Percentiles rank a stretch among this genome's conserved stretches.
Evolutionary conservation across 2,888 invertebrate genomes (phyloP).

Genomic region (Drosophila anceps): DNA sequence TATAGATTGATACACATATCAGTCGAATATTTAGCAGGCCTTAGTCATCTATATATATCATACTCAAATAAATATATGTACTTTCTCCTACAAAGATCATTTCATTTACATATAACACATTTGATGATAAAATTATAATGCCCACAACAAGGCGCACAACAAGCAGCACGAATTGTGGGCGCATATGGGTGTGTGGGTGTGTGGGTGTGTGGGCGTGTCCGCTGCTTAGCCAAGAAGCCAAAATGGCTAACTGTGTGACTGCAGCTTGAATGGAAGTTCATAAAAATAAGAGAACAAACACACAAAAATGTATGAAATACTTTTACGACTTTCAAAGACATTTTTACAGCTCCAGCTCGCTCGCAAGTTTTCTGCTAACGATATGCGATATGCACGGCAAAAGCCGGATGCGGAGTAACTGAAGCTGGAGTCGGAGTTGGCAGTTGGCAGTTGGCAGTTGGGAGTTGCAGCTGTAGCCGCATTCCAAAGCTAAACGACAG

Average conservation of each 20-base stretch:
- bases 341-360: slow-evolving; percentile 80
- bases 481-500: slow-evolving; percentile 41
- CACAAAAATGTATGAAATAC: slow-evolving; percentile 78
- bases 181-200: slow-evolving; percentile 22
- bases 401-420: slow-evolving; percentile 23
- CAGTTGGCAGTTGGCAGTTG: background rate
- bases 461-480: slow-evolving; percentile 31
- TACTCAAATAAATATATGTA: no score
- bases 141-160: slow-evolving; percentile 1
- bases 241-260: slow-evolving; percentile 12
- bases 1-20: no score
- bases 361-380: slow-evolving; percentile 74
- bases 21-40: no score
- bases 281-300: slow-evolving; percentile 57
- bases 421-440: slow-evolving; percentile 4
- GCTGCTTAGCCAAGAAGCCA: slow-evolving; percentile 43
- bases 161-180: background rate
- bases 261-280: slow-evolving; percentile 62
- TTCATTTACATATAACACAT: background rate
- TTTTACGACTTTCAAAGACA: slow-evolving; percentile 82
- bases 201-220: slow-evolving; percentile 36
- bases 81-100: background rate
- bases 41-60: no score
- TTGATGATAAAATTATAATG: slow-evolving; percentile 1
- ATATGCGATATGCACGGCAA: slow-evolving; percentile 76